phyloP scores from a whole-genome alignment of 2,113 vertebrate genomes.

The Halcyon senegalensis region DNA sequence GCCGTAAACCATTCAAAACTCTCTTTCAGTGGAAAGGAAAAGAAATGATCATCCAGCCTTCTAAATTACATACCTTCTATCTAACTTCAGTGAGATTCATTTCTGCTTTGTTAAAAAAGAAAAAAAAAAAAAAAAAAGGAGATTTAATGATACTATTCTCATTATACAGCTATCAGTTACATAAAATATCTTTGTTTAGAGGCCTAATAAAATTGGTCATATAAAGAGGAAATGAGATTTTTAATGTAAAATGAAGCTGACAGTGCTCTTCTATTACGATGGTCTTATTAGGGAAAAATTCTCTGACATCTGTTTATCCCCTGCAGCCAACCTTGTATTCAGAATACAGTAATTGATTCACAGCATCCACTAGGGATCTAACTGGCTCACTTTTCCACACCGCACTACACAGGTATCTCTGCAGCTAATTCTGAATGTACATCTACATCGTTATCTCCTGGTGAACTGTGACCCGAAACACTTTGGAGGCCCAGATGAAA shows the following conservation, averaged over 20 bases:
- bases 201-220: constrained; percentile 83
- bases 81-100: not conserved
- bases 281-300: constrained; percentile 90
- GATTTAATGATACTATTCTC: constrained; percentile 65
- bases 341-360: constrained; percentile 96
- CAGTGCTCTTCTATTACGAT: constrained; percentile 87
- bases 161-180: constrained; percentile 70
- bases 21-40: constrained; percentile 8
- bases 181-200: constrained; percentile 84
- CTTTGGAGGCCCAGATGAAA: constrained; percentile 87
- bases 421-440: constrained; percentile 85
- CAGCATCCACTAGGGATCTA: constrained; percentile 87
- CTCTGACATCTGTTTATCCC: constrained; percentile 92
- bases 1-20: not conserved
- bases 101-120: constrained; percentile 48
- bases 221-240: constrained; percentile 85
- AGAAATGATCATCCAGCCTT: not conserved
- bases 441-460: constrained; percentile 86
- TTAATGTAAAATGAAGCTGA: constrained; percentile 88
- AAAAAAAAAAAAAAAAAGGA: constrained; percentile 6
- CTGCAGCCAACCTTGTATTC: constrained; percentile 90
- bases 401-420: constrained; percentile 84
- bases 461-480: constrained; percentile 86
- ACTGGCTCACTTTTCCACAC: constrained; percentile 85
- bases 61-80: constrained; percentile 34